phyloP scores from a whole-genome alignment of 1,140 invertebrate genomes.

The Brachionus manjavacas region DNA sequence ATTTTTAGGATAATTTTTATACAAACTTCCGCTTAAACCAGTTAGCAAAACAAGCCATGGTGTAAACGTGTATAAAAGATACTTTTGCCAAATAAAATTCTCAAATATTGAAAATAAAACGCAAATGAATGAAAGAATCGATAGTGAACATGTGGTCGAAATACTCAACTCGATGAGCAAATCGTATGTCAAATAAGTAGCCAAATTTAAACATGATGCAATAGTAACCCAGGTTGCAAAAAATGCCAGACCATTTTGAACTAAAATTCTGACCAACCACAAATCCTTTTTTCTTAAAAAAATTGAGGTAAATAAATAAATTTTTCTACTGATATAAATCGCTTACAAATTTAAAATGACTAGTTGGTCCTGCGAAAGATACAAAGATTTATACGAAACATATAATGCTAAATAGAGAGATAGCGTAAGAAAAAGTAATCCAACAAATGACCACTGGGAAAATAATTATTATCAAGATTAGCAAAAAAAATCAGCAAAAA shows the following conservation, averaged over 20 bases:
- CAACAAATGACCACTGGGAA: conserved; percentile 41
- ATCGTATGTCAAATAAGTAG: conserved; percentile 47
- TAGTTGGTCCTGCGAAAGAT: not conserved
- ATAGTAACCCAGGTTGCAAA: conserved; percentile 52
- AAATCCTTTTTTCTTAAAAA: conserved; percentile 45
- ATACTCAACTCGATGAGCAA: conserved; percentile 31
- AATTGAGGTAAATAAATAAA: not conserved
- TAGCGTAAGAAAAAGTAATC: not conserved
- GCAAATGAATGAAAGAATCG: conserved; percentile 43
- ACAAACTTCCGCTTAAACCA: conserved; percentile 47
- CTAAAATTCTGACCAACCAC: conserved; percentile 49
- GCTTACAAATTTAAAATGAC: not conserved
- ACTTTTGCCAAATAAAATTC: conserved; percentile 48
- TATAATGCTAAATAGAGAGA: not conserved
- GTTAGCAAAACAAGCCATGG: conserved; percentile 50
- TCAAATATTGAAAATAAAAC: conserved; percentile 47
- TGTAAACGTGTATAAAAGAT: conserved; percentile 48
- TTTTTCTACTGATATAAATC: not conserved
- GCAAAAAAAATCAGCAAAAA: not conserved
- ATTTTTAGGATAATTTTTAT: not conserved
- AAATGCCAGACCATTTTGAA: conserved; percentile 52
- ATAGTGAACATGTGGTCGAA: conserved; percentile 45
- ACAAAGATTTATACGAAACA: not conserved
- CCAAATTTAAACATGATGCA: conserved; percentile 51
- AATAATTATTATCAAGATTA: conserved; percentile 37